phyloP scores from a whole-genome alignment of 2,888 invertebrate species.

The Sesia apiformis region DNA sequence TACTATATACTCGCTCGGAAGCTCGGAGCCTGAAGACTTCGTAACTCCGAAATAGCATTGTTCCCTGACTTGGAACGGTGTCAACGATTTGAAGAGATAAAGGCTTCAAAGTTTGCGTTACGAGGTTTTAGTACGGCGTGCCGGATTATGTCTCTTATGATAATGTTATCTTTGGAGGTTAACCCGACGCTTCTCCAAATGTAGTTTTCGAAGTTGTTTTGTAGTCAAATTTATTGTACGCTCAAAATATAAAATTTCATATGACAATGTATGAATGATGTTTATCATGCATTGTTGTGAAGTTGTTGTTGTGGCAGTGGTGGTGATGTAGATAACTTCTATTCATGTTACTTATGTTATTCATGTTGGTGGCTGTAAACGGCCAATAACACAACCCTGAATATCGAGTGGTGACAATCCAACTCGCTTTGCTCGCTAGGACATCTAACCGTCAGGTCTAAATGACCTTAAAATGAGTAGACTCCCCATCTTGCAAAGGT shows the following conservation, averaged over 20 bases:
- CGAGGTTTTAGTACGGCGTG: constrained; percentile 2
- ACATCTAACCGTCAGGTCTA: too few relatives aligned
- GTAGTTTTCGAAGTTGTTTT: background rate
- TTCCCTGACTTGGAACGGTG: constrained; percentile 8
- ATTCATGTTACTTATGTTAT: too few relatives aligned
- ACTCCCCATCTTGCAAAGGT: too few relatives aligned
- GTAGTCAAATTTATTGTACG: background rate
- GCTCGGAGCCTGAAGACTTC: constrained; percentile 1
- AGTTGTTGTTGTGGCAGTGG: background rate
- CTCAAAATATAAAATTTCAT: background rate
- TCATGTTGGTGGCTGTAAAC: too few relatives aligned
- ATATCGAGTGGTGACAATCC: too few relatives aligned
- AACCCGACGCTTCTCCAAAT: constrained; percentile 1
- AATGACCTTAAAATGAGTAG: too few relatives aligned
- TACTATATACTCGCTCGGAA: background rate
- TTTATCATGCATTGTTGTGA: background rate
- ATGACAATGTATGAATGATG: background rate
- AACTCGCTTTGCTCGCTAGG: too few relatives aligned
- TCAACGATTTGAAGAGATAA: constrained; percentile 9
- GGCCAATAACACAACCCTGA: too few relatives aligned
- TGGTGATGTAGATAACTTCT: too few relatives aligned
- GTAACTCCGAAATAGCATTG: constrained; percentile 7
- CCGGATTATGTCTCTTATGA: constrained; percentile 5
- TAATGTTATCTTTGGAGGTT: constrained; percentile 7
- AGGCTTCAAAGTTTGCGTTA: constrained; percentile 9